A percentile compares a stretch with the other conserved stretches of the same genome.
phyloP scores from a whole-genome alignment of 2,797 vertebrate species.

The Aselliscus stoliczkanus region DNA sequence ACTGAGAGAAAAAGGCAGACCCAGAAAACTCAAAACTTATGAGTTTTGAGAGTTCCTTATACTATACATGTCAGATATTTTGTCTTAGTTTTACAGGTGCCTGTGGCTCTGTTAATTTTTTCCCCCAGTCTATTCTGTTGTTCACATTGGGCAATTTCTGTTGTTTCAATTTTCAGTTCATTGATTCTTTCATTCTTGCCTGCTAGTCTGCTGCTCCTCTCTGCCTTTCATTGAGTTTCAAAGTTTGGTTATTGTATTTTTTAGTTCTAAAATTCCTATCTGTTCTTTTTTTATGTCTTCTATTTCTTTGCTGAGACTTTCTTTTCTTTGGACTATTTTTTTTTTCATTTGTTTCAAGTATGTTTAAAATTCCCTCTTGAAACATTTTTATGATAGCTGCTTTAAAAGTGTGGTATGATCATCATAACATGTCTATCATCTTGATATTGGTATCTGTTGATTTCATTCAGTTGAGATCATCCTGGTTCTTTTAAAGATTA shows the following conservation, averaged over 20 bases:
- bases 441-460: not conserved
- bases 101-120: not conserved
- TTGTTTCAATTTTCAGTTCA: not conserved
- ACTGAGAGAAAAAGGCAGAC: not conserved
- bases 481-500: not conserved
- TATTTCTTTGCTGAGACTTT: no score
- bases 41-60: not conserved
- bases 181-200: not conserved
- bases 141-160: not conserved
- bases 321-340: not conserved
- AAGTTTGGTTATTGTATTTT: not conserved
- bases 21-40: not conserved
- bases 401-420: not conserved
- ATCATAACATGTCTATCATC: not conserved
- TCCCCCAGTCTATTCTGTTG: not conserved
- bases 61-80: not conserved
- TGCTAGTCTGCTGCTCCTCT: not conserved
- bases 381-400: not conserved
- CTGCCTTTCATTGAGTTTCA: not conserved
- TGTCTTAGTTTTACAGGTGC: not conserved
- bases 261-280: no score
- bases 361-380: not conserved
- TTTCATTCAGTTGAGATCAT: not conserved
- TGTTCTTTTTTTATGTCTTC: no score
- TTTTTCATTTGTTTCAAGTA: not conserved